Base-by-base conservation (phyloP, 1,140 invertebrate species). In the Papilio glaucus region DNA sequence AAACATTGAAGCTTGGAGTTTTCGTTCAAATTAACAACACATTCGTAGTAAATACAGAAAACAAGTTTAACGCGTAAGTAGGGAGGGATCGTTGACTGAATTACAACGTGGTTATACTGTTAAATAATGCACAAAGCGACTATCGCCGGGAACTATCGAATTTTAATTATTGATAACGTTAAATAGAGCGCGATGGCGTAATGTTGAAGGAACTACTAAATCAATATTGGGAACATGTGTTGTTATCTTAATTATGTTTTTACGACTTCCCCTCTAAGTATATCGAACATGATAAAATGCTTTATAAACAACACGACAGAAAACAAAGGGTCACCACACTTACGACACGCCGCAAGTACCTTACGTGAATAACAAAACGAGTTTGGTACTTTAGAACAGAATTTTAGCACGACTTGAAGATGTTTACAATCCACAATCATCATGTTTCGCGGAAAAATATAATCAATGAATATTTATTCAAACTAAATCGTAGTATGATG, bases 221-320 rank as follows among this genome's bases (percentile, higher is more conserved):
- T 68, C 63, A 68, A 45, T 68, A 68, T 68, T 68, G 63, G 63
- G 63, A 68, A 68, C 63, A 68, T 65, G 62, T 41, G 24, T 41
- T 41, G 62, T 68, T 68, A 68, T 68, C 63, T 68, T 68, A 68
- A 68, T 68, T 68, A 68, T 68, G 63, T 68, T 68, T 68, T 68
- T 68, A 68, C 63, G 63, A 42, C 63, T 68, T 68, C 63, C 63
- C 45, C 63, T 68, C 39, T 57, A 13, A 45, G 63, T 68, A 29
- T 42, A 65, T 65, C 33, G 18, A 65, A 65, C 33, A 42, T 24
- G 38, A 68, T 42, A 42, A 42, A 68, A 68, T 45, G 39, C 39
- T 39, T 42, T 45, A 39, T 45, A 68, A 68, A 63, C 62, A 63
- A 57, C 49, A 24, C 49, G 18, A 57, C 21, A 24, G 24, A 57